Evolutionary conservation across 2,113 vertebrate genomes (phyloP), one percentile per base, ranked within the genome.

Genomic region (Oncorhynchus tshawytscha): DNA sequence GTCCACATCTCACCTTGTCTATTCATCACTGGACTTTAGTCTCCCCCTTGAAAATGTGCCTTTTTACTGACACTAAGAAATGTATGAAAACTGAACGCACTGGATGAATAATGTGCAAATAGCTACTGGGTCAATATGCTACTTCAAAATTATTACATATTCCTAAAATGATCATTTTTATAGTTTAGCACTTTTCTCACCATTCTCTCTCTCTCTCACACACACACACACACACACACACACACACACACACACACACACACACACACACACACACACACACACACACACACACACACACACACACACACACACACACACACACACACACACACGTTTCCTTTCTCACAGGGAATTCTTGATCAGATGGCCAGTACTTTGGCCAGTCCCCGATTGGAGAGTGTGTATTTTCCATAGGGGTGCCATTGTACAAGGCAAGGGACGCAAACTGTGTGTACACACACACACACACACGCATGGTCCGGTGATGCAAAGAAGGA

Each of bases 391-490:
- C 9, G 71, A 90, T 88, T 78, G 72, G 69, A 70, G 68, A 67
- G n/a, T 72, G 80, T 79, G 71, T 74, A 29, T 83, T 90, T 39
- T 92, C 90, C 90, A 90, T 90, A 84, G 39, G 87, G 91, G 91
- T 81, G 67, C 72, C 78, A 77, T 74, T 74, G 71, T 69, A 75
- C 59, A 70, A 74, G 62, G 22, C 73, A 72, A 34, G 64, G 71
- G 62, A 60, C 39, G 74, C 5, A 27, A 80, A 74, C 72, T 84
- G 64, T 80, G 76, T 59, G 74, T 66, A 73, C 4, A 49, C 77
- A 72, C 60, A 31, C 78, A 15, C 49, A 51, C 49, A 18, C 49
- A 54, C 29, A 75, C 70, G 78, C 62, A 72, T 4, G 49, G 34
- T 9, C 18, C 12, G 6, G 39, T 45, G 9, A 2, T 45, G 39